Conservation (phyloP, 2,797 vertebrate genomes). For the Siniperca undulata region DNA sequence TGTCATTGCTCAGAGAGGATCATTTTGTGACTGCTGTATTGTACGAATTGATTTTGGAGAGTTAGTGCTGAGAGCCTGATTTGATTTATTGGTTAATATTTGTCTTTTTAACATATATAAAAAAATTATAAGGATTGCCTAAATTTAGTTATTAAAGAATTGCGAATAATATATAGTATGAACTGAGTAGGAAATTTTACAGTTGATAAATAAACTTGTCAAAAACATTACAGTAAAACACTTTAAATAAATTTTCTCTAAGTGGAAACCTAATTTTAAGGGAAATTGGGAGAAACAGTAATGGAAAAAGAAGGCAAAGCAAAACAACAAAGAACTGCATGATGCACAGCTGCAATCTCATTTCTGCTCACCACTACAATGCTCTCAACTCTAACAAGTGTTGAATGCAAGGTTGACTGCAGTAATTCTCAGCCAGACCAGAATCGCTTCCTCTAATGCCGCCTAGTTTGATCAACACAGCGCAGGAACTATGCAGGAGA, state of each 20-base stretch:
- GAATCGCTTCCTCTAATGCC: neutral
- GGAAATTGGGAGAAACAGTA: neutral
- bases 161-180: neutral
- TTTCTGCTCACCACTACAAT: neutral
- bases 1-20: constrained; percentile 38
- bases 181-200: neutral
- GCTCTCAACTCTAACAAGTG: neutral
- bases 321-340: neutral
- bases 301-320: neutral
- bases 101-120: neutral
- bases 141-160: no score
- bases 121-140: neutral
- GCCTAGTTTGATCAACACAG: neutral
- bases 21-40: neutral
- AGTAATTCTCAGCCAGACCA: neutral
- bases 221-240: neutral
- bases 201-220: neutral
- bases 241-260: neutral
- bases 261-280: neutral
- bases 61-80: neutral
- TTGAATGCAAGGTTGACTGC: neutral
- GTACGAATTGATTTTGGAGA: constrained; percentile 1
- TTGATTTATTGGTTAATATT: neutral
- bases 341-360: neutral
- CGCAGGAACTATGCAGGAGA: neutral